Conservation (phyloP, 2,888 invertebrate species). For the Oithona nana region DNA sequence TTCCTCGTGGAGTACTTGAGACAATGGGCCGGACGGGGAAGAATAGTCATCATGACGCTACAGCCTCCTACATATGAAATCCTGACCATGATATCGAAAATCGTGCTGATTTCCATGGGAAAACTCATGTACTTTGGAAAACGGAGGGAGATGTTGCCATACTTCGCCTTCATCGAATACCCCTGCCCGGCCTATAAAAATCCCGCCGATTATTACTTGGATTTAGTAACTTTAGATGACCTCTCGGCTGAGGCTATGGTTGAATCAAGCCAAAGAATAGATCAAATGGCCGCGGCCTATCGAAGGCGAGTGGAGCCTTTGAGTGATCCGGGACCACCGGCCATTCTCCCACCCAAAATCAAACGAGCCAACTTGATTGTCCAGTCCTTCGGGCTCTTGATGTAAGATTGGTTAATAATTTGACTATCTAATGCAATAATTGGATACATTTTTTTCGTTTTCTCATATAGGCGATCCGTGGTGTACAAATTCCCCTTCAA, state of each 20-base stretch:
- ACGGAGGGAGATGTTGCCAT: slow-evolving; percentile 71
- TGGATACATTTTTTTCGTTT: neutral
- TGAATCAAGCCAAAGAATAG: slow-evolving; percentile 80
- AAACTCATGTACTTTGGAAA: slow-evolving; percentile 77
- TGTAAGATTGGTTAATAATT: slow-evolving; percentile 30
- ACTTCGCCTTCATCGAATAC: slow-evolving; percentile 75
- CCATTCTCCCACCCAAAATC: slow-evolving; percentile 46
- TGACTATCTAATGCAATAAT: slow-evolving; percentile 3
- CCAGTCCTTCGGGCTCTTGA: slow-evolving; percentile 48
- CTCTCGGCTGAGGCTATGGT: slow-evolving; percentile 81
- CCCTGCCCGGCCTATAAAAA: slow-evolving; percentile 92
- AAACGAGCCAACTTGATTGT: slow-evolving; percentile 42
- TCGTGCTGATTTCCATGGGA: slow-evolving; percentile 69
- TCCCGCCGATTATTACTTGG: slow-evolving; percentile 87
- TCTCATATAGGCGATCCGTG: slow-evolving; percentile 27
- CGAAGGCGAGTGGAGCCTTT: slow-evolving; percentile 43
- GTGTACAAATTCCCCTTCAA: slow-evolving; percentile 71
- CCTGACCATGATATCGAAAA: slow-evolving; percentile 72
- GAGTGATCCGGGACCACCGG: slow-evolving; percentile 55
- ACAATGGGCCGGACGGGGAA: slow-evolving; percentile 52
- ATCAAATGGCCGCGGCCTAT: slow-evolving; percentile 65
- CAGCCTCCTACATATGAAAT: slow-evolving; percentile 91
- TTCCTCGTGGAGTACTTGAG: slow-evolving; percentile 80
- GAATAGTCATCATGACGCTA: slow-evolving; percentile 48
- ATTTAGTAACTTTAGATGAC: slow-evolving; percentile 78